Conservation (phyloP, 2,113 vertebrate species). For the Tachysurus vachellii region DNA sequence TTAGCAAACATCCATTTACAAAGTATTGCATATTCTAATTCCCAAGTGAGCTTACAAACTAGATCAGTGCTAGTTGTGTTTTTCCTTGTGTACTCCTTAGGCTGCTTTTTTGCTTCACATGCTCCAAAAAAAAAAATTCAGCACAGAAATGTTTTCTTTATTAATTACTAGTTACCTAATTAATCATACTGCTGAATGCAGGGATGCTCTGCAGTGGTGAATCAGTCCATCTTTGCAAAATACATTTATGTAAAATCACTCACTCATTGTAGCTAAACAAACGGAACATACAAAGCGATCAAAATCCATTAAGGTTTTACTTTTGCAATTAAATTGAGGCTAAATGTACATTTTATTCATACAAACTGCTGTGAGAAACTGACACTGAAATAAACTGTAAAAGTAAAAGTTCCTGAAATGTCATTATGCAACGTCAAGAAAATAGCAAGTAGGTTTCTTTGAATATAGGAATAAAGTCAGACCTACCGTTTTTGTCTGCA, state of each 20-base stretch:
- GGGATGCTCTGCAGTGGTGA: slow-evolving; percentile 18
- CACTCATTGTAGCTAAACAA: not conserved
- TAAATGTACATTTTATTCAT: not conserved
- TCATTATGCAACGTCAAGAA: not conserved
- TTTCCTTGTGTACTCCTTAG: not conserved
- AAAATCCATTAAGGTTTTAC: not conserved
- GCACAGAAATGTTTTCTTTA: not conserved
- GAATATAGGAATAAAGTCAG: slow-evolving; percentile 29
- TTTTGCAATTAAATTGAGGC: not conserved
- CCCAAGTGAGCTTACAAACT: not conserved
- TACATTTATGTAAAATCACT: slow-evolving; percentile 22
- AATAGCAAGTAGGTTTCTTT: not conserved
- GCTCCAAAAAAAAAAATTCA: not conserved
- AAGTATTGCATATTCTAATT: not conserved
- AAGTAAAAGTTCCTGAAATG: slow-evolving; percentile 4
- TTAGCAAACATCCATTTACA: not conserved
- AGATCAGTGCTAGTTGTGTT: not conserved
- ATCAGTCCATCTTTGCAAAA: slow-evolving; percentile 4
- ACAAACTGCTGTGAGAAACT: not conserved
- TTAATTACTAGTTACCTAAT: not conserved
- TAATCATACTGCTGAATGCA: not conserved
- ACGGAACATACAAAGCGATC: not conserved
- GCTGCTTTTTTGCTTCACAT: not conserved
- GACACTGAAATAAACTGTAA: slow-evolving; percentile 7
- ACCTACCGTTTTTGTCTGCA: slow-evolving; percentile 79